phyloP scores from a whole-genome alignment of 1,140 invertebrate species.

The Drosophila watanabei region DNA sequence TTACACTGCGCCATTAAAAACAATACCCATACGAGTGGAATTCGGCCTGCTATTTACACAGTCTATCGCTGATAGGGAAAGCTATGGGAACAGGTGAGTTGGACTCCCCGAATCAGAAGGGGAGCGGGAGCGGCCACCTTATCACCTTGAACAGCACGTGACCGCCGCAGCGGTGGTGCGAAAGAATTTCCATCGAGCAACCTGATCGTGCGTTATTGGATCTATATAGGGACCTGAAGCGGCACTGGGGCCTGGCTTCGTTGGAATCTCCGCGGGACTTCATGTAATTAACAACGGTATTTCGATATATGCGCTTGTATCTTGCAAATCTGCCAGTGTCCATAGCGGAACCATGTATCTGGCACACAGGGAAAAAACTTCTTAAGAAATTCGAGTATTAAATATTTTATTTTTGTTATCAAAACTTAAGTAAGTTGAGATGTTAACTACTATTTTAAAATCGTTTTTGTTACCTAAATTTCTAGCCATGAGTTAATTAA shows the following conservation, averaged over 20 bases:
- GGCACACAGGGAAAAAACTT: background rate
- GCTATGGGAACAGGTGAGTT: conserved; percentile 7
- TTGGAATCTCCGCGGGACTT: conserved; percentile 22
- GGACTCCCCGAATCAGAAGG: background rate
- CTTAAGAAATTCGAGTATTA: background rate
- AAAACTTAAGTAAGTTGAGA: background rate
- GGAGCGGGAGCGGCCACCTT: conserved; percentile 30
- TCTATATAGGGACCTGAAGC: conserved; percentile 1
- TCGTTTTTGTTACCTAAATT: background rate
- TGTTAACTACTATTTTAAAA: background rate
- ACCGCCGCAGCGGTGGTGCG: conserved; percentile 1
- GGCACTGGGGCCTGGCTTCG: conserved; percentile 1
- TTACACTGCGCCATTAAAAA: conserved; percentile 56
- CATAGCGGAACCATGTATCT: background rate
- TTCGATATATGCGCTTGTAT: conserved; percentile 18
- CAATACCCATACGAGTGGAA: background rate
- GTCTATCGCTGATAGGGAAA: conserved; percentile 43
- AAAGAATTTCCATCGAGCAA: conserved; percentile 47
- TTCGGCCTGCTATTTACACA: conserved; percentile 40
- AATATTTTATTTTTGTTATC: background rate
- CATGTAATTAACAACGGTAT: conserved; percentile 43
- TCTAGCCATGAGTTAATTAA: no score
- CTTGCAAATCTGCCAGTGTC: conserved; percentile 20
- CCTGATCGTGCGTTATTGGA: conserved; percentile 42
- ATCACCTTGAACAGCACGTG: conserved; percentile 65